These are phyloP conservation scores for Tragelaphus scriptus DNA, from an alignment of 2,113 vertebrate genomes.

Conservation along the genomic window DNA sequence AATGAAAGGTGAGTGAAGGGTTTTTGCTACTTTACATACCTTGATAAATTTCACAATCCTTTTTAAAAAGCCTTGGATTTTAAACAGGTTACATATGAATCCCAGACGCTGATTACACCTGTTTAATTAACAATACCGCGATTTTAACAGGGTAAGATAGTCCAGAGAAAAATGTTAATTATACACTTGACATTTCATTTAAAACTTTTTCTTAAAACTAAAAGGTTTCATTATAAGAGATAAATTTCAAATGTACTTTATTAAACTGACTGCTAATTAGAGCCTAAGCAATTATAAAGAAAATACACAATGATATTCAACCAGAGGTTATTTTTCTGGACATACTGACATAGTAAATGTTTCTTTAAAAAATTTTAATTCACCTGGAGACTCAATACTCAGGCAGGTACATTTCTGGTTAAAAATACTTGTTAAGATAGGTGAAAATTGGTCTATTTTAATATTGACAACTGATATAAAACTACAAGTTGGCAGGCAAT, in stretches of 20 bases:
- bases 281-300: slow-evolving; percentile 58
- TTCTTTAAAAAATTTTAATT: slow-evolving; percentile 36
- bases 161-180: slow-evolving; percentile 73
- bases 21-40: neutral
- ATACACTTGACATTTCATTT: slow-evolving; percentile 73
- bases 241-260: slow-evolving; percentile 69
- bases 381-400: neutral
- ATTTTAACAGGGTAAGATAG: slow-evolving; percentile 45
- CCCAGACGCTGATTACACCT: slow-evolving; percentile 24
- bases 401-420: neutral
- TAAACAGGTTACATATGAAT: slow-evolving; percentile 44
- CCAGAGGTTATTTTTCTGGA: slow-evolving; percentile 57
- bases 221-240: slow-evolving; percentile 72
- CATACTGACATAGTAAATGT: neutral
- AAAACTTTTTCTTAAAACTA: slow-evolving; percentile 62
- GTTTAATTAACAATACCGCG: slow-evolving; percentile 53
- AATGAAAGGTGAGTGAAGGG: neutral
- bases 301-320: slow-evolving; percentile 47
- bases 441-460: neutral
- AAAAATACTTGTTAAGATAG: slow-evolving; percentile 8
- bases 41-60: neutral
- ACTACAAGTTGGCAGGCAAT: neutral
- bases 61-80: slow-evolving; percentile 22
- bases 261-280: slow-evolving; percentile 72
- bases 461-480: slow-evolving; percentile 5